Evolutionary conservation across 2,113 vertebrate genomes (phyloP), one percentile per base, ranked within the genome.

Genomic region (Todiramphus chloris): DNA sequence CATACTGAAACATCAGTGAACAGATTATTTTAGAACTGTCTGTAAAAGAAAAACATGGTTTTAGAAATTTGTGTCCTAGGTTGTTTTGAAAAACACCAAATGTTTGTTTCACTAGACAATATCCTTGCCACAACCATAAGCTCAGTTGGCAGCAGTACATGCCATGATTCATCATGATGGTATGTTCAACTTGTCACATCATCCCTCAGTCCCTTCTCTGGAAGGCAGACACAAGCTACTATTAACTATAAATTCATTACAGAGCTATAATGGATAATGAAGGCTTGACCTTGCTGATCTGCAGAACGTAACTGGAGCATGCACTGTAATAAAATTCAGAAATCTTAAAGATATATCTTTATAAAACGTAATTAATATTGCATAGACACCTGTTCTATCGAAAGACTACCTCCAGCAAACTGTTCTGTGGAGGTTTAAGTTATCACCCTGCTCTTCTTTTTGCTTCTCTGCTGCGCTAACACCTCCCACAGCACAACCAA

Each of bases 401-500:
- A 31, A 85, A 37, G 16, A 55, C 28, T 23, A 37, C 23, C n/a
- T 78, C 50, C 41, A 77, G 21, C 41, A 90, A 83, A 53, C 37
- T 1, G 0, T 33, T 80, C 55, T 55, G 51, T 19, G 23, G 6
- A 16, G 10, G 25, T 25, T 87, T 43, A 69, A 89, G 76, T 50
- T 58, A 86, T 24, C 21, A 46, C 33, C 81, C 37, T 7, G 43
- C 66, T 91, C 79, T 66, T 87, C 56, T 30, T 73, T 77, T 37
- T 83, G 25, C 33, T 93, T 35, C 59, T 81, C 46, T 14, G 89
- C 72, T 92, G 35, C 16, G n/a, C 50, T 74, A 90, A 80, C 86
- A 93, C 83, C 68, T 96, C 91, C 83, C 73, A 92, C 86, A 87
- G 69, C n/a, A 95, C 51, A 83, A 63, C 31, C 72, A 93, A 90